Percentiles rank a stretch among this genome's conserved stretches.
Evolutionary conservation across 2,797 vertebrate genomes (phyloP).

Genomic region (Aratinga solstitialis): DNA sequence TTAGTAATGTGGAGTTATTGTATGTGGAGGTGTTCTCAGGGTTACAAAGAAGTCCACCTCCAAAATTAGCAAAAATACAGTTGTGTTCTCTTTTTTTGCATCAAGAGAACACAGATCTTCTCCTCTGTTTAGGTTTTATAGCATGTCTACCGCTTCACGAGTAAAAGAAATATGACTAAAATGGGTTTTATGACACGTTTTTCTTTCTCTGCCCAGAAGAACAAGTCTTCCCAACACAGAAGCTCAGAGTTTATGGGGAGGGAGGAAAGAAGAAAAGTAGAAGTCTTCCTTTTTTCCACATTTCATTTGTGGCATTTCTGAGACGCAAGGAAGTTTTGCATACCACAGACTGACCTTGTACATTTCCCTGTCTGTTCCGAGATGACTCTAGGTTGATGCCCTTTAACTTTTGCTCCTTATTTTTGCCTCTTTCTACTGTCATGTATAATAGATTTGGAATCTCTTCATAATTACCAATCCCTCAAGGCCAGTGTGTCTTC

Average conservation of each 20-base stretch:
- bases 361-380: neutral
- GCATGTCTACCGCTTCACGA: neutral
- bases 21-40: neutral
- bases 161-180: neutral
- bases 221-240: neutral
- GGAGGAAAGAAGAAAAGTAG: neutral
- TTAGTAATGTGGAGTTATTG: neutral
- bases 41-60: neutral
- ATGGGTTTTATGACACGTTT: neutral
- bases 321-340: neutral
- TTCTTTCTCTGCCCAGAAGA: neutral
- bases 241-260: neutral
- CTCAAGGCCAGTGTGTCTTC: constrained; percentile 38
- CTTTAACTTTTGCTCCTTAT: constrained; percentile 28
- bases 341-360: neutral
- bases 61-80: neutral
- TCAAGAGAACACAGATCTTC: neutral
- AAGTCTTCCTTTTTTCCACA: neutral
- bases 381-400: neutral
- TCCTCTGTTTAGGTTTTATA: neutral
- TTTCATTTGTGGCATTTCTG: neutral
- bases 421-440: constrained; percentile 28
- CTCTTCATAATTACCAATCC: constrained; percentile 49
- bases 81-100: neutral
- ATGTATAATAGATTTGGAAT: constrained; percentile 64